A percentile compares a stretch with the other conserved stretches of the same genome.
These are phyloP conservation scores for Zingel zingel DNA, from an alignment of 2,113 vertebrate species.

Conservation along the genomic window DNA sequence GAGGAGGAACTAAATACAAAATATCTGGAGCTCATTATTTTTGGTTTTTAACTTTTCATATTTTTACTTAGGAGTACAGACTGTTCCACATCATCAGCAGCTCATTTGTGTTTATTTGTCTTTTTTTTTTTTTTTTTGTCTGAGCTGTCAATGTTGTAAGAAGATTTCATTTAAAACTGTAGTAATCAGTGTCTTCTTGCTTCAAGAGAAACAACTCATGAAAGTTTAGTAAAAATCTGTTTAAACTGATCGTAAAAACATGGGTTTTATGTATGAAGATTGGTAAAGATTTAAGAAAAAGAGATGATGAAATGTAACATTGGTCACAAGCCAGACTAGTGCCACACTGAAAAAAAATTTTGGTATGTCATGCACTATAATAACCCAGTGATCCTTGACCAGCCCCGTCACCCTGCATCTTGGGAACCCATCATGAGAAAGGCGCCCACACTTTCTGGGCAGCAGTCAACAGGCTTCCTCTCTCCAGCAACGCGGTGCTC, in stretches of 20 bases:
- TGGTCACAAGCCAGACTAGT: not conserved
- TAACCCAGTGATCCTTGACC: conserved; percentile 86
- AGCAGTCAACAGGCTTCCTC: conserved; percentile 92
- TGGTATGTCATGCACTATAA: not conserved
- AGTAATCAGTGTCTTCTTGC: not conserved
- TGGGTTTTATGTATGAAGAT: not conserved
- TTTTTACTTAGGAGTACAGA: not conserved
- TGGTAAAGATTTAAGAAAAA: not conserved
- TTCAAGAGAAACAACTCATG: not conserved
- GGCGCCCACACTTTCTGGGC: conserved; percentile 98
- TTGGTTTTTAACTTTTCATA: not conserved
- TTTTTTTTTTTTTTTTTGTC: not conserved
- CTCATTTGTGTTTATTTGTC: not conserved
- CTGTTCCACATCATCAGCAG: not conserved
- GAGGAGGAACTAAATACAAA: not conserved
- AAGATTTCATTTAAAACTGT: not conserved
- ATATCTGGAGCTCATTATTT: not conserved
- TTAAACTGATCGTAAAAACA: not conserved
- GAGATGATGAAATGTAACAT: not conserved
- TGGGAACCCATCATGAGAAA: conserved; percentile 98
- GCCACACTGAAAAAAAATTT: not conserved
- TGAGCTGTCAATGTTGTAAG: not conserved
- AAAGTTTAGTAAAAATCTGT: not conserved
- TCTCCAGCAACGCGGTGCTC: conserved; percentile 96
- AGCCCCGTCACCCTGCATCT: conserved; percentile 89